phyloP scores from a whole-genome alignment of 2,797 vertebrate species.

The Petrocephalus schoutedeni region DNA sequence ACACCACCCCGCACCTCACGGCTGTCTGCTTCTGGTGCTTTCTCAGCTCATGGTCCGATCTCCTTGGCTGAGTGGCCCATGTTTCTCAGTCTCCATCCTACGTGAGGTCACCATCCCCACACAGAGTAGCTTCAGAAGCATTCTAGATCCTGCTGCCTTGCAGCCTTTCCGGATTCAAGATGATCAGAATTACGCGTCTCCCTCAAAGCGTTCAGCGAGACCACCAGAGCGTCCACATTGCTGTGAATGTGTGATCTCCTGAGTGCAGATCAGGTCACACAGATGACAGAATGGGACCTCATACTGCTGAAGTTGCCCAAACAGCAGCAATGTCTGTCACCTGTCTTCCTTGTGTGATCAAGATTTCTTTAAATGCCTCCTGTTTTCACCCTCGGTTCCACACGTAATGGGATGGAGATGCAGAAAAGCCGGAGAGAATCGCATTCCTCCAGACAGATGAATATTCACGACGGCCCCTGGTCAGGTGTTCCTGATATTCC shows the following conservation, averaged over 20 bases:
- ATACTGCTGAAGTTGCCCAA: background rate
- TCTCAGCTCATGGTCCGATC: background rate
- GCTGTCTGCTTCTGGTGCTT: constrained; percentile 9
- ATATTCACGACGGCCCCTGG: constrained; percentile 34
- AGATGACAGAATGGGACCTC: background rate
- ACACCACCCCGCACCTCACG: constrained; percentile 23
- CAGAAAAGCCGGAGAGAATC: background rate
- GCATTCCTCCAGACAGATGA: constrained; percentile 25
- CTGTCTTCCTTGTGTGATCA: background rate
- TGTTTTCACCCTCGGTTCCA: background rate
- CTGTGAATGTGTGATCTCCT: background rate
- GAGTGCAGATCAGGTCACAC: constrained; percentile 27
- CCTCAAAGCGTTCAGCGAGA: background rate
- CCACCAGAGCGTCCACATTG: background rate
- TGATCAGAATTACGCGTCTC: background rate
- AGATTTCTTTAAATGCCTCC: background rate
- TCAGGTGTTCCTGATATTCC: constrained; percentile 33
- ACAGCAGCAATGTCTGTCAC: background rate
- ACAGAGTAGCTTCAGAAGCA: constrained; percentile 31
- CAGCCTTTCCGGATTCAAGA: background rate
- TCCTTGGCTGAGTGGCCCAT: background rate
- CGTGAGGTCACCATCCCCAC: constrained; percentile 27
- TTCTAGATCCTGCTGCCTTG: constrained; percentile 27
- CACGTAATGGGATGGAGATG: background rate
- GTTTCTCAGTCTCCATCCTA: constrained; percentile 28